Base-by-base conservation (phyloP, 1,140 invertebrate species). In the Odontomachus brunneus region DNA sequence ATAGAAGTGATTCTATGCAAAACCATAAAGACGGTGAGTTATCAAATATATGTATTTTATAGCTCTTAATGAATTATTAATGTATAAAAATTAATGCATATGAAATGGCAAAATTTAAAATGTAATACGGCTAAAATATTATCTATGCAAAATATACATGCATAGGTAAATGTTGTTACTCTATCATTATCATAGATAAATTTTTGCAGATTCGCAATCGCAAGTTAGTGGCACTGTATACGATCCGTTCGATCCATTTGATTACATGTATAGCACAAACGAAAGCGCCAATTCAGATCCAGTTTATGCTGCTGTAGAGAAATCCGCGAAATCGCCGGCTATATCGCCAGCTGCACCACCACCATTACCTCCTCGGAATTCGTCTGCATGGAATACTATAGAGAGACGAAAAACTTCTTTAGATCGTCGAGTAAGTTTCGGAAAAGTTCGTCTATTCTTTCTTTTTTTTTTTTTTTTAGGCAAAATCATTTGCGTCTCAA, bases 171-270 rank as follows among this genome's bases (percentile, higher is more conserved):
- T 71, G 49, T 14, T n/a, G 2, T 17, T 33, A 22, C 53, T 80
- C 2, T 5, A 0, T 53, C 65, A 2, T 55, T 74, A 78, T 63
- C 69, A 67, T 78, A 33, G 22, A 15, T 29, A 72, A 2, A 44
- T 89, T 72, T 65, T 33, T 84, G 63, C 62, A 93, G 92, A 94
- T 84, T 90, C 89, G 11, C 93, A 94, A 38, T 96, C 96, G 73
- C 95, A 96, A 81, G 94, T 95, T 85, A 95, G 95, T 60, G 95
- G 95, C 73, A 97, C 96, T 78, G 96, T 98, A 71, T 98, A 98
- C 89, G 97, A 97, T 88, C 96, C 97, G 78, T 98, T 97, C 91
- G 97, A 98, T 93, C 97, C 97, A 3, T 96, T 98, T 85, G 97
- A 98, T 92, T 98, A 97, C 87, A 95, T 98, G 91, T 97, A 97